Evolutionary conservation across 2,797 vertebrate species (phyloP), one percentile per base, ranked within the genome.

Genomic region (Amniataba percoides): DNA sequence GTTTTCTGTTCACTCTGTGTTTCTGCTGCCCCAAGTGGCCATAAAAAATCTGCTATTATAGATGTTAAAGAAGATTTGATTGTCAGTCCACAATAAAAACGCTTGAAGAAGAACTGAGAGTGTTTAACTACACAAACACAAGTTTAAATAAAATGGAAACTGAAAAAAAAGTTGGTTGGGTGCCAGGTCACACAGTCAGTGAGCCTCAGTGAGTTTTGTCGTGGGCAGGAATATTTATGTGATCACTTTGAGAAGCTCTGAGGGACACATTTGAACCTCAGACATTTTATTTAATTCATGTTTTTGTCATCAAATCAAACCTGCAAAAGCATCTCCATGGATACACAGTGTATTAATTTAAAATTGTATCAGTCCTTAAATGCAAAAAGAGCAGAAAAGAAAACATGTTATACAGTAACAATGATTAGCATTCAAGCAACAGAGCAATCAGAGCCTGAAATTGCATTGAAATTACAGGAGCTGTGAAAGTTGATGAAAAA

Each of bases 401-500:
- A 91, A 86, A 87, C 75, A 77, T 74, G 77, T 87, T 74, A 16
- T 80, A 74, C 75, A 77, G 79, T 80, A 88, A 80, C 63, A 86
- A 86, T 86, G 92, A 94, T 94, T 92, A 91, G 87, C 88, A 89
- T 94, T 93, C 86, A 88, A 86, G 87, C 86, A 92, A 84, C 87
- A 90, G 88, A 88, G 91, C 91, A 94, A 95, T 94, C 92, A 93
- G 87, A 90, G 85, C 72, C 84, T 89, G 89, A 94, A 95, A 95
- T 95, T 95, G 93, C 92, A 88, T 63, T 86, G 84, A 93, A 94
- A 94, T 94, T 90, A 93, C 89, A 88, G 86, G 90, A 77, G 86
- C 87, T 93, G 91, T 88, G 83, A 90, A 90, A 82, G 82, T 81
- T 90, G 90, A 93, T 93, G 86, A 87, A 90, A 90, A 82, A 93